Percentiles rank a stretch among this genome's conserved stretches.
Conservation (phyloP, 92 coral and sea anemone species). For the Metridium senile region DNA sequence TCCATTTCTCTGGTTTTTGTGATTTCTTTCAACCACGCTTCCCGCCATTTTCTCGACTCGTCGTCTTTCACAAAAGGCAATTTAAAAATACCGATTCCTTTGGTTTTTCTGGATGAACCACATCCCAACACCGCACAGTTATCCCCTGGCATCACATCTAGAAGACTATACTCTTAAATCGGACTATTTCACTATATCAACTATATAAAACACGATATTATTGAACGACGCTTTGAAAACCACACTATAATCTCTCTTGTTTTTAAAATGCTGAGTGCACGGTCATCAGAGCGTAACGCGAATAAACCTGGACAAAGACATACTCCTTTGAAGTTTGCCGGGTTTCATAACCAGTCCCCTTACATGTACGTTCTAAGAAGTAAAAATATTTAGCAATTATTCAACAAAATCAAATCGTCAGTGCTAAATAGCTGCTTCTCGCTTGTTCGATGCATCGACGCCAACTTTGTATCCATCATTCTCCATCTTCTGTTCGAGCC, state of each 20-base stretch:
- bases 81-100: slow-evolving; percentile 57
- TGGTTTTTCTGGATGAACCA: slow-evolving; percentile 48
- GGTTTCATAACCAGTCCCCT: slow-evolving; percentile 45
- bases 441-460: too few species aligned
- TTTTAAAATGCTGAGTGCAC: neutral
- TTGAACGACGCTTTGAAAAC: neutral
- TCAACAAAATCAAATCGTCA: too few species aligned
- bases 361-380: too few species aligned
- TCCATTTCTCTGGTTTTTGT: slow-evolving; percentile 41
- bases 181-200: neutral
- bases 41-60: slow-evolving; percentile 44
- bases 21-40: slow-evolving; percentile 32
- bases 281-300: neutral
- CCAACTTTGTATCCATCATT: too few species aligned
- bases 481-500: too few species aligned
- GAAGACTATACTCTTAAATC: neutral
- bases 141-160: slow-evolving; percentile 37
- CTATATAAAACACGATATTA: neutral
- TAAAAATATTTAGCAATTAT: too few species aligned
- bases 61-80: slow-evolving; percentile 49
- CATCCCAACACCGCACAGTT: slow-evolving; percentile 60
- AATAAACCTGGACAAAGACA: neutral
- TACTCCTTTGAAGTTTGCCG: slow-evolving; percentile 42
- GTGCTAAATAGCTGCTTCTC: too few species aligned
- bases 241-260: neutral